Percentiles rank a stretch among this genome's conserved stretches.
These are phyloP conservation scores for Aphelocoma coerulescens DNA, from an alignment of 2,113 vertebrate genomes.

Conservation along the genomic window DNA sequence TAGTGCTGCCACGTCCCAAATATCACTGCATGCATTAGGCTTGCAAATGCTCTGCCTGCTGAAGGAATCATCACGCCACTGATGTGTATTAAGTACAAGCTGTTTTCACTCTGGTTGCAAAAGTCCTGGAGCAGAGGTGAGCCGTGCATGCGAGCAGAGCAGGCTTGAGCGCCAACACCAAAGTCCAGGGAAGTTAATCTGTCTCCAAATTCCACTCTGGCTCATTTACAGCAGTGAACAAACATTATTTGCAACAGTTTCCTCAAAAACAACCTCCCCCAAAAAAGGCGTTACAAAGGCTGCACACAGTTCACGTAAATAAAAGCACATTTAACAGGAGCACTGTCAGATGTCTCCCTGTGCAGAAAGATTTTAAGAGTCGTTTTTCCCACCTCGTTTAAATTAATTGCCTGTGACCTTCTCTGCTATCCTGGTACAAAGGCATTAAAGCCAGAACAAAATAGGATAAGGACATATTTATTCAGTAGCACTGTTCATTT, in stretches of 20 bases:
- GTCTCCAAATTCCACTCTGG: background rate
- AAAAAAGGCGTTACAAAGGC: background rate
- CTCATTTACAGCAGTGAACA: background rate
- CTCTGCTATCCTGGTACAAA: background rate
- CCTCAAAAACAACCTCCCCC: background rate
- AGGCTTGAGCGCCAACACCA: background rate
- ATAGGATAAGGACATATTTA: background rate
- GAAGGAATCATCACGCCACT: background rate
- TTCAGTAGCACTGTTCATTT: background rate
- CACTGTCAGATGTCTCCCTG: background rate
- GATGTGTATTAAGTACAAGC: background rate
- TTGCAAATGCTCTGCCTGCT: background rate
- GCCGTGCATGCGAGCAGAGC: background rate
- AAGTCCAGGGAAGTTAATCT: background rate
- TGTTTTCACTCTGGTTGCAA: background rate
- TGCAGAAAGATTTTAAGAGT: background rate
- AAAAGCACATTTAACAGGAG: background rate
- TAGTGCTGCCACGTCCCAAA: fast-evolving
- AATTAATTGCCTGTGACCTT: slow-evolving; percentile 3
- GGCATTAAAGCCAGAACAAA: background rate
- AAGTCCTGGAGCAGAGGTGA: background rate
- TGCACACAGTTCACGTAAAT: background rate
- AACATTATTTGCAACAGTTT: background rate
- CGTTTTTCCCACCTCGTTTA: background rate
- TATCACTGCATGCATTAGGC: fast-evolving